phyloP scores from a whole-genome alignment of 2,113 vertebrate species.

The Uropsilus gracilis region DNA sequence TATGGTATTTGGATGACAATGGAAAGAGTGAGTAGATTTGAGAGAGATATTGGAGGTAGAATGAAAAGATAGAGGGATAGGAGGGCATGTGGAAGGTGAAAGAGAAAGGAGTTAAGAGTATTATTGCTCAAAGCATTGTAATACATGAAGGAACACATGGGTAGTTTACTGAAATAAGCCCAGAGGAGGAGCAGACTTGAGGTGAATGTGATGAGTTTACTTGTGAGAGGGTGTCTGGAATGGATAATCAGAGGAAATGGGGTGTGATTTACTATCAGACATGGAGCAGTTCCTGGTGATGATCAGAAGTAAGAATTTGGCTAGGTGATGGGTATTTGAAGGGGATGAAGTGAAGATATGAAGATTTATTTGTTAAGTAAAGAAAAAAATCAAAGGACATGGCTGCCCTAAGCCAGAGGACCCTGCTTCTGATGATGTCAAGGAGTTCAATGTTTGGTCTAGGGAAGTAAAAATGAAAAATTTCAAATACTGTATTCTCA shows the following conservation, averaged over 20 bases:
- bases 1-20: not conserved
- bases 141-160: not conserved
- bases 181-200: not conserved
- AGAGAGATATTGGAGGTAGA: not conserved
- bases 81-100: not conserved
- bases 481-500: not conserved
- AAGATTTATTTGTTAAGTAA: not conserved
- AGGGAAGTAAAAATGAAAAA: conserved; percentile 39
- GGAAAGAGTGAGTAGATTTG: not conserved
- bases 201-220: not conserved
- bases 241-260: not conserved
- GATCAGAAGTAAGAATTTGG: not conserved
- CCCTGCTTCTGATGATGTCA: conserved; percentile 6
- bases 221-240: not conserved
- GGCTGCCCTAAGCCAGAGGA: not conserved
- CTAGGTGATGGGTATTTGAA: not conserved
- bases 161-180: not conserved
- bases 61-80: not conserved
- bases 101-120: too few species aligned
- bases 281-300: not conserved
- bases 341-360: not conserved
- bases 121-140: not conserved
- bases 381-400: not conserved
- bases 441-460: conserved; percentile 29
- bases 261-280: not conserved